phyloP scores from a whole-genome alignment of 2,113 vertebrate genomes.

The Forbesichthys papilliferus region DNA sequence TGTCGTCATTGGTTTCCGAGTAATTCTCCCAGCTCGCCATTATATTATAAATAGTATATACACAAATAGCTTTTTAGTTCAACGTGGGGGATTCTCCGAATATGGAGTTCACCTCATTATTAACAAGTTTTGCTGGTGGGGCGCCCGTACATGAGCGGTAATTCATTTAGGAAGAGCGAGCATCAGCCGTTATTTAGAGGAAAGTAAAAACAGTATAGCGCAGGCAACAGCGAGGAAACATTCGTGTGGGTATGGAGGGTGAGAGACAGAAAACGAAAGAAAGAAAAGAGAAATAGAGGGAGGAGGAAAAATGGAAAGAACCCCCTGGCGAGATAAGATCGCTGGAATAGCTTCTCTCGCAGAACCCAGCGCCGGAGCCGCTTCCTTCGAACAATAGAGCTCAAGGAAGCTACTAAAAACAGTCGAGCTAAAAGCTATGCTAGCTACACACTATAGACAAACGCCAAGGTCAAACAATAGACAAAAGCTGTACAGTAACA shows the following conservation, averaged over 20 bases:
- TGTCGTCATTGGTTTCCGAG: conserved; percentile 3
- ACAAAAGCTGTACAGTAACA: conserved; percentile 5
- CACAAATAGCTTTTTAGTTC: conserved; percentile 6
- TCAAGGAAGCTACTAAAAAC: conserved; percentile 14
- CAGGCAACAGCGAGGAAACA: background rate
- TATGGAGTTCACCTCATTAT: conserved; percentile 5
- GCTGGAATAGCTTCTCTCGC: background rate
- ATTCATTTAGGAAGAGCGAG: conserved; percentile 14
- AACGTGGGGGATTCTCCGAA: conserved; percentile 9
- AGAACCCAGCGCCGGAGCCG: background rate
- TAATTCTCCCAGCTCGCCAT: background rate
- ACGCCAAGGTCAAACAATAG: conserved; percentile 75
- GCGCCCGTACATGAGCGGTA: background rate
- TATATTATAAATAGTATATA: background rate
- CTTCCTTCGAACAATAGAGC: background rate
- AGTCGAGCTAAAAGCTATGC: conserved; percentile 27
- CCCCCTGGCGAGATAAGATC: background rate
- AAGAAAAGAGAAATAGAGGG: background rate
- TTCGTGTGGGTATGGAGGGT: background rate
- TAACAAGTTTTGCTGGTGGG: conserved; percentile 13
- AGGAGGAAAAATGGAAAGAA: background rate
- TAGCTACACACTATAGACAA: conserved; percentile 21
- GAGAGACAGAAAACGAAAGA: background rate
- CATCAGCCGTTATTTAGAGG: conserved; percentile 2
- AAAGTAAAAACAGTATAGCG: conserved; percentile 15